These are phyloP conservation scores for mouse (Mus musculus) DNA, from an alignment of 2,113 vertebrate genomes.

Conservation along the genomic window DNA sequence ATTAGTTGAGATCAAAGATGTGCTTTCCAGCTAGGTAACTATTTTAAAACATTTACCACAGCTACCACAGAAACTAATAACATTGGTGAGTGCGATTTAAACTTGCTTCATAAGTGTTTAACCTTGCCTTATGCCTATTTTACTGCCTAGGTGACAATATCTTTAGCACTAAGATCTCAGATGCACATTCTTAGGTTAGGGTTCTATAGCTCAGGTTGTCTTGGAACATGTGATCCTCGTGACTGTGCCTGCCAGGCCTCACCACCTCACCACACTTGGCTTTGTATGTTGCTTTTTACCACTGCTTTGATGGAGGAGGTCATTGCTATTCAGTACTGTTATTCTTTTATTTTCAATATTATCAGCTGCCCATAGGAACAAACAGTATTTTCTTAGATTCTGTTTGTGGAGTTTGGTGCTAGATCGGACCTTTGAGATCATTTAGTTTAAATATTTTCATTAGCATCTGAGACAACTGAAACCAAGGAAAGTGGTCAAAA, in stretches of 20 bases:
- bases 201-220: not conserved
- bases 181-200: not conserved
- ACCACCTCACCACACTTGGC: not conserved
- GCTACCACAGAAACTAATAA: not conserved
- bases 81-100: not conserved
- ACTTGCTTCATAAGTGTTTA: not conserved
- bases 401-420: not conserved
- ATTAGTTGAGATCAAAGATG: not conserved
- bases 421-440: not conserved
- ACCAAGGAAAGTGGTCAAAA: not conserved
- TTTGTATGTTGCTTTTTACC: not conserved
- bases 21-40: not conserved
- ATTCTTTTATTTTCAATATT: not conserved
- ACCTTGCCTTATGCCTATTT: not conserved
- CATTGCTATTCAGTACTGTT: not conserved
- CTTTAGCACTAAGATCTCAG: not conserved
- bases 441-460: constrained; percentile 25
- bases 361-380: not conserved
- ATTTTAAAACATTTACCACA: not conserved
- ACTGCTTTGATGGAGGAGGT: not conserved
- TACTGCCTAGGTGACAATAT: not conserved
- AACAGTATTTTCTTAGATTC: not conserved
- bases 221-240: not conserved
- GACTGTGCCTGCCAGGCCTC: not conserved
- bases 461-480: constrained; percentile 22